Conservation (phyloP, 2,797 vertebrate species). For the Pelobates cultripes region DNA sequence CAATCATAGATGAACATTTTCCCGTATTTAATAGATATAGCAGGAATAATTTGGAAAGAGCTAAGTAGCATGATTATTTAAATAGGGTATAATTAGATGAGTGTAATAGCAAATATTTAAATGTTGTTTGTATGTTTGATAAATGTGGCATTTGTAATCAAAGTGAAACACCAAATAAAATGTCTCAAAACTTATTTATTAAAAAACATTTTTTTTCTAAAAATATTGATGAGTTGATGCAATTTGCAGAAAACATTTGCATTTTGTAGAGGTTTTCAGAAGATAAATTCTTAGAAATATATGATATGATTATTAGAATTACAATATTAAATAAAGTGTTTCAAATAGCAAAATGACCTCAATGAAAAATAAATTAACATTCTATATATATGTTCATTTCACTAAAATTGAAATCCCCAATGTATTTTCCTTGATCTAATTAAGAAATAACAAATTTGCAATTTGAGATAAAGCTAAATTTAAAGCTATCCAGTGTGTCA, state of each 20-base stretch:
- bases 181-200: conserved; percentile 43
- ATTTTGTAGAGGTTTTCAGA: neutral
- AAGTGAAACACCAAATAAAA: conserved; percentile 52
- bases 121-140: conserved; percentile 54
- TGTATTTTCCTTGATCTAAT: no score
- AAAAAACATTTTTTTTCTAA: conserved; percentile 15
- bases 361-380: no score
- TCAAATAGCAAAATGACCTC: no score
- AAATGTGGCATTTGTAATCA: conserved; percentile 47
- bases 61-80: conserved; percentile 54
- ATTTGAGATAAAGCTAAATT: no score
- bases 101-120: conserved; percentile 55
- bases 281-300: no score
- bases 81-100: conserved; percentile 49
- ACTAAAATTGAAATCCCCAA: no score
- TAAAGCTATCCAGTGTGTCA: no score
- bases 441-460: no score
- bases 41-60: conserved; percentile 52
- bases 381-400: no score
- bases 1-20: conserved; percentile 69
- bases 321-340: no score
- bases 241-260: neutral
- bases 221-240: neutral
- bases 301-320: no score
- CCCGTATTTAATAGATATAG: conserved; percentile 58